Evolutionary conservation across 2,797 vertebrate species (phyloP).

Genomic region (Chrosomus eos): DNA sequence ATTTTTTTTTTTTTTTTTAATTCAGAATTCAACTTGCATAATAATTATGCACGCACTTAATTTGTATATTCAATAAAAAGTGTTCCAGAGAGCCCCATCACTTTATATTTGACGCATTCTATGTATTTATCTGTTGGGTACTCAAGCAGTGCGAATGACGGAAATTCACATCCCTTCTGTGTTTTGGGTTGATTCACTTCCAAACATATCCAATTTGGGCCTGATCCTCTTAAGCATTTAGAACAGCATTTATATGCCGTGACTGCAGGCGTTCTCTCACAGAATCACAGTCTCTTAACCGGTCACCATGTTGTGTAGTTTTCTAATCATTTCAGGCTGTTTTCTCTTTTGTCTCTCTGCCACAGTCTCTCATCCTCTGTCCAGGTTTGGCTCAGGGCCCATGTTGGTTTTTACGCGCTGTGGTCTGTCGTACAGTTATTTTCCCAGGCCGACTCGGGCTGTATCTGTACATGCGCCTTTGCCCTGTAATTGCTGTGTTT

Average conservation of each 20-base stretch:
- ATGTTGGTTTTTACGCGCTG: slow-evolving; percentile 48
- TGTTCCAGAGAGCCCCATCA: background rate
- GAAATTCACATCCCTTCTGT: background rate
- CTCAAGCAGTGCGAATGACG: background rate
- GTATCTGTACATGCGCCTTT: background rate
- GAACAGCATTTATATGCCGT: slow-evolving; percentile 1
- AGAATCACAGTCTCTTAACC: slow-evolving; percentile 11
- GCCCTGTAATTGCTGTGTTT: slow-evolving; percentile 38
- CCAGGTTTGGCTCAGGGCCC: slow-evolving; percentile 31
- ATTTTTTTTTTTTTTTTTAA: too few species aligned
- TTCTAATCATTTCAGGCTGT: slow-evolving; percentile 8
- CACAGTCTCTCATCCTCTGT: slow-evolving; percentile 17
- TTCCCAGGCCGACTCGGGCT: slow-evolving; percentile 47
- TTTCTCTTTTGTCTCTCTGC: slow-evolving; percentile 21
- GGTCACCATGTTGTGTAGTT: background rate
- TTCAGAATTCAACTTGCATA: too few species aligned
- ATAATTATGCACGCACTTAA: too few species aligned
- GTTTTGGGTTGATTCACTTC: slow-evolving; percentile 5
- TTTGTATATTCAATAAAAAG: background rate
- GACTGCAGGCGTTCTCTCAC: slow-evolving; percentile 22
- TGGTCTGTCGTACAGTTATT: slow-evolving; percentile 49
- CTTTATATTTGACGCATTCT: background rate
- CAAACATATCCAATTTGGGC: slow-evolving; percentile 21
- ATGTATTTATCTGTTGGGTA: background rate
- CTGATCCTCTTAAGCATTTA: slow-evolving; percentile 9